Base-by-base conservation (phyloP, 2,113 vertebrate genomes). In the Phaethornis superciliosus region DNA sequence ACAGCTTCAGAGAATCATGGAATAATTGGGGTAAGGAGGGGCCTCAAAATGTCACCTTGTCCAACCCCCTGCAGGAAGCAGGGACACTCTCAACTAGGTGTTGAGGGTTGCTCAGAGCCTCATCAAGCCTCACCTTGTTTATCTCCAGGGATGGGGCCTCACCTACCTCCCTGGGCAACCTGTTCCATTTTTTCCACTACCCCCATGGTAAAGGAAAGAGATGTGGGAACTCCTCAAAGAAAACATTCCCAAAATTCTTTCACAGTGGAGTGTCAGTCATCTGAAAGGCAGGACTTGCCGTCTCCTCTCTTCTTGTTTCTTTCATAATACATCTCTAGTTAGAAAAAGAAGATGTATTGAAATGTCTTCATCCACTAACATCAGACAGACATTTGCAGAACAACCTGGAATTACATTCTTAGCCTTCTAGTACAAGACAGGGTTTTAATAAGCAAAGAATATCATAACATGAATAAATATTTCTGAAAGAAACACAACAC, bases 221-320 rank as follows among this genome's bases (percentile, higher is more conserved):
- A 6, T 89, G 59, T 63, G 78, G 46, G 14, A 94, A 74, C 47
- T 83, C 85, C 56, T 78, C 63, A 80, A 83, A 90, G 32, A 81
- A 95, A 88, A 75, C n/a, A 85, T 51, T 85, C 26, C 56, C 44
- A 42, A n/a, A 79, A 91, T 82, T 51, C 26, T 76, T 84, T 87
- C 63, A n/a, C 28, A 37, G 8, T 28, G 8, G 26, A 83, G 52
- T 65, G 30, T 49, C 78, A 92, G 27, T 40, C 62, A 79, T n/a
- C 46, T 77, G 69, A 87, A 89, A 82, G 42, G 55, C 0, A 1
- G 58, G 37, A 51, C 64, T 51, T 82, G 58, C 44, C 87, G 70
- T 42, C 24, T 86, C 4, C 24, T 7, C 5, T 89, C 19, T 7
- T 52, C 63, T 79, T 80, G 28, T 76, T 89, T 64, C 33, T 90